Base-by-base conservation (phyloP, 2,797 vertebrate species). In the Catostomus latipinnis region DNA sequence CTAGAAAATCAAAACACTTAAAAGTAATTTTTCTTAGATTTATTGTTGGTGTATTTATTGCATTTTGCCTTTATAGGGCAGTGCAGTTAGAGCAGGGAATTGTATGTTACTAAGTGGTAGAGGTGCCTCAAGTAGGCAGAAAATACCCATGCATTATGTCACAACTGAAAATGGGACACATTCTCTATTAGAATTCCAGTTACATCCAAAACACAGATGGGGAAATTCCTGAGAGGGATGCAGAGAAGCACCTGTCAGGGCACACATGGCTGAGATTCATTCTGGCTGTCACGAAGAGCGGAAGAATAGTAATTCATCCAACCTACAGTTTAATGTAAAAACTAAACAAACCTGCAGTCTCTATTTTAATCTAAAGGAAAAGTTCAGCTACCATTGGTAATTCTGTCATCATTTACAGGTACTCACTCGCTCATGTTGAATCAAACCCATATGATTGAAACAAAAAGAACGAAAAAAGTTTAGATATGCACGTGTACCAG, bases 151-250 rank as follows among this genome's bases (percentile, higher is more conserved):
- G 49, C 45, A 72, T 79, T 66, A 76, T 43, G 18, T 18, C 34
- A 62, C 60, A 48, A 63, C 80, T 45, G 66, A 53, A 68, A 48
- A 74, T 57, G 11, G n/a, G 71, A 57, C 65, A 70, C 46, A 69
- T 82, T 62, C 22, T 22, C 22, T 8, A 0, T 13, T 46, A 52
- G 14, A 74, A 71, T 49, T 65, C 5, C 52, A 57, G 45, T 18
- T 2, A 45, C 48, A 71, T 43, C 34, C 46, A 61, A 70, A 69
- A 54, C 57, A 76, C 34, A 18, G 22, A 72, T 48, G 43, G 34
- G 34, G 13, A 60, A 52, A 69, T 54, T 67, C 43, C 5, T 6
- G 6, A 52, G 66, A 50, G 7, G 5, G 14, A 7, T 18, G 43
- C 8, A 9, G 9, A 70, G 45, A 61, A 65, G 13, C 53, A n/a